A percentile compares a stretch with the other conserved stretches of the same genome.
These are phyloP conservation scores for Apogon hyalosoma DNA, from an alignment of 2,797 vertebrate species.

Conservation along the genomic window DNA sequence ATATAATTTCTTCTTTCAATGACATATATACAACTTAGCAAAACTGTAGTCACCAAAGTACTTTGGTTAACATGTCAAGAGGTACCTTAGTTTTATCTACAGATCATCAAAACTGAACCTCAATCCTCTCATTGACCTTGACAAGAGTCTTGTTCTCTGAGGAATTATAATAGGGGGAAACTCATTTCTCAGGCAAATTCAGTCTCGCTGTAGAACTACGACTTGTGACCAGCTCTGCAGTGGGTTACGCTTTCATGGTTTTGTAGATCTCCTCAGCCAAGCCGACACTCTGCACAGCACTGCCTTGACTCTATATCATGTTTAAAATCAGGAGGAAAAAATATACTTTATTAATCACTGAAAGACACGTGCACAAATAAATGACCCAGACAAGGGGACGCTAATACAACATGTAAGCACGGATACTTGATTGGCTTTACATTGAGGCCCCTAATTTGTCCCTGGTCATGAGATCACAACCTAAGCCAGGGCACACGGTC, in stretches of 20 bases:
- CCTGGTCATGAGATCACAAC: constrained; percentile 26
- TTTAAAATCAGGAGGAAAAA: background rate
- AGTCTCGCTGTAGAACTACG: background rate
- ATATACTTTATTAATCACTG: background rate
- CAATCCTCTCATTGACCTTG: constrained; percentile 3
- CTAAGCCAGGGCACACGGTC: constrained; percentile 2
- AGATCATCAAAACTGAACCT: constrained; percentile 29
- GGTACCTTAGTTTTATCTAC: constrained; percentile 10
- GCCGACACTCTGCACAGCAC: background rate
- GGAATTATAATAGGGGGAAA: constrained; percentile 12
- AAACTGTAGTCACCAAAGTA: constrained; percentile 17
- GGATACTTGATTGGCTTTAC: constrained; percentile 22
- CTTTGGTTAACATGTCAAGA: constrained; percentile 21
- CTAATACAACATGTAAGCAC: background rate
- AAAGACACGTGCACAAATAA: no score
- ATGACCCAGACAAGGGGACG: background rate
- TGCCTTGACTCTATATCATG: no score
- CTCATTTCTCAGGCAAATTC: constrained; percentile 16
- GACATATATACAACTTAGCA: constrained; percentile 21
- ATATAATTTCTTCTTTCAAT: constrained; percentile 11
- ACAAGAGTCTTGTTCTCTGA: constrained; percentile 7
- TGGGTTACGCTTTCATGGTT: constrained; percentile 8
- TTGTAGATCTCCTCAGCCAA: constrained; percentile 2
- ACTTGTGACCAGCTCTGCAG: constrained; percentile 16
- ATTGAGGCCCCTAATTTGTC: constrained; percentile 9